Base-by-base conservation (phyloP, 2,888 invertebrate species). In the Bruchidius siliquastri region DNA sequence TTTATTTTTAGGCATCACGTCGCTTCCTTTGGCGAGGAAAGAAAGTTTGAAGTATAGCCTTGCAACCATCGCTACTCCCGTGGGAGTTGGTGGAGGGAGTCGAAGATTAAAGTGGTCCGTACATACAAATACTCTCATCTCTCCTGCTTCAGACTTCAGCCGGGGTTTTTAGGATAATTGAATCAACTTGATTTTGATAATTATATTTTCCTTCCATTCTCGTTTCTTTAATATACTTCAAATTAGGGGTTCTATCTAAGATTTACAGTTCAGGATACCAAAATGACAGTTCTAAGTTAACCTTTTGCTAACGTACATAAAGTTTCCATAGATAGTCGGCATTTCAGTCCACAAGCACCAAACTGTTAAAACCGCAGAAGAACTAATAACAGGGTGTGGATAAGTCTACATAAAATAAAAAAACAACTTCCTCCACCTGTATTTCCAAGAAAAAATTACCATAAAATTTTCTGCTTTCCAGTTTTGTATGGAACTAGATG, bases 101-200 rank as follows among this genome's bases (percentile, higher is more conserved):
- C 66, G 73, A 73, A 77, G 75, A 77, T 77, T 76, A 72, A 77
- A 77, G 77, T 76, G 77, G 76, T 75, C 70, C 72, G 77, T 76
- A 77, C 75, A 77, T 72, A 77, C 75, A 77, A 77, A 76, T 76
- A 76, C 77, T 77, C 68, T 77, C 76, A 76, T 76, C 76, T 77
- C 75, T 76, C 75, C 76, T 75, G 71, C 76, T 32, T 21, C 68
- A 13, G 32, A 68, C 69, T 72, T 21, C 21, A 0, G 20, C 21
- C 68, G 32, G 72, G 70, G 72, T 74, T 77, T 77, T 76, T 74
- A 73, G 74, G 72, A 75, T 76, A 76, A 77, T 77, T 77, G 73
- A 76, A 75, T 74, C 75, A 73, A 75, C 74, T 76, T 71, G 74
- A 74, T 76, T 76, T 74, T 74, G 72, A 74, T 76, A 76, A 76